These are phyloP conservation scores for Pangasius mekongensis DNA, from an alignment of 2,797 vertebrate species.

Conservation along the genomic window DNA sequence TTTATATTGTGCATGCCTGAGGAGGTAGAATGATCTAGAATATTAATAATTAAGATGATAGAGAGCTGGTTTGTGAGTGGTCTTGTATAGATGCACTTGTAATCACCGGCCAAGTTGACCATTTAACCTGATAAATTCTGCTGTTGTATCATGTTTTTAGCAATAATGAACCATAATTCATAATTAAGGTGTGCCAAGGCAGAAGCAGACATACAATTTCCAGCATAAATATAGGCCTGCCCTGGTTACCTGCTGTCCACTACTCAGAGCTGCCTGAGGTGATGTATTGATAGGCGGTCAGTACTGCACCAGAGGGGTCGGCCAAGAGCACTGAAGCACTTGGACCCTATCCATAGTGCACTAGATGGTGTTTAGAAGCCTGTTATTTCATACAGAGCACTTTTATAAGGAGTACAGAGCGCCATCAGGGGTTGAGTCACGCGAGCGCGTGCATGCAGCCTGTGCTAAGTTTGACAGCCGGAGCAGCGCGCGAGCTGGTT, in stretches of 20 bases:
- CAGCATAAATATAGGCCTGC: too few species aligned
- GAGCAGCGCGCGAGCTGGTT: neutral
- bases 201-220: neutral
- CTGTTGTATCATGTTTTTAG: neutral
- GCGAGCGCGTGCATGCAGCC: neutral
- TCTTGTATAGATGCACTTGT: too few species aligned
- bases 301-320: slow-evolving; percentile 5
- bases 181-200: neutral
- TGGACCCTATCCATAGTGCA: neutral
- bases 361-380: neutral
- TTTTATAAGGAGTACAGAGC: neutral
- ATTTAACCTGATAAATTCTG: neutral
- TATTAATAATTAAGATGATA: neutral
- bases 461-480: neutral
- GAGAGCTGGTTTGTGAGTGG: neutral
- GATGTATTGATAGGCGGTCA: neutral
- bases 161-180: neutral
- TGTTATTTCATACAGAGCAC: neutral
- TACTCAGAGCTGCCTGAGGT: neutral
- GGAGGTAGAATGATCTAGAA: neutral
- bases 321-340: neutral
- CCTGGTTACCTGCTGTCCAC: neutral
- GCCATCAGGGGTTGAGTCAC: neutral
- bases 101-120: neutral
- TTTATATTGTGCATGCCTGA: neutral